These are phyloP conservation scores for Petromus typicus DNA, from an alignment of 2,113 vertebrate genomes.

Conservation along the genomic window DNA sequence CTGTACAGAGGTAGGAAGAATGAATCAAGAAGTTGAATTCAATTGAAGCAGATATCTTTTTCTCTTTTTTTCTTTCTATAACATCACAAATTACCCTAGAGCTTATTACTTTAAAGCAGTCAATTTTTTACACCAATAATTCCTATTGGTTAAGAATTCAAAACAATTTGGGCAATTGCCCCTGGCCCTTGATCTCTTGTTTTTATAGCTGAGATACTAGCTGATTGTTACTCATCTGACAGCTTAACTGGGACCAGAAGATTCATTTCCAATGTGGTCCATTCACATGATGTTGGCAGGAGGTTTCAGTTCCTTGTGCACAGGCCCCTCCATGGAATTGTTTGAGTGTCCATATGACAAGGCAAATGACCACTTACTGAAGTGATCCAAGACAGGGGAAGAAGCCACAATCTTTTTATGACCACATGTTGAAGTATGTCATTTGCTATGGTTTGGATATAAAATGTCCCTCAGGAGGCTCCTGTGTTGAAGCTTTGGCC, in stretches of 20 bases:
- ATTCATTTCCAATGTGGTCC: not conserved
- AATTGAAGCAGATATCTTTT: not conserved
- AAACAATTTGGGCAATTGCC: not conserved
- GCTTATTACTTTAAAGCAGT: conserved; percentile 17
- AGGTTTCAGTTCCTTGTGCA: not conserved
- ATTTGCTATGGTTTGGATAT: not conserved
- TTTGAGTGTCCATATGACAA: not conserved
- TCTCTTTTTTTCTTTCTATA: not conserved
- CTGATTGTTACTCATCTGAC: not conserved
- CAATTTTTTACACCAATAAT: not conserved
- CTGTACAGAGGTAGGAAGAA: not conserved
- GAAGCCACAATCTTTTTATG: not conserved
- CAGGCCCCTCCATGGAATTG: not conserved
- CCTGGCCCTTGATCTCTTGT: not conserved
- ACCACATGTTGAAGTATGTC: not conserved
- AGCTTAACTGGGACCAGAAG: not conserved
- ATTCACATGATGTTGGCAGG: not conserved
- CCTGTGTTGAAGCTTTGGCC: not conserved
- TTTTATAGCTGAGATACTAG: not conserved
- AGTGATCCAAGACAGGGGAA: not conserved
- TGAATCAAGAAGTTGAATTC: conserved; percentile 14
- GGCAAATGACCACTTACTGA: not conserved
- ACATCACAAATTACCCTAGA: not conserved
- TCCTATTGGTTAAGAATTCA: not conserved
- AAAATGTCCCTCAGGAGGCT: not conserved